Base-by-base conservation (phyloP, 2,113 vertebrate genomes). In the Tragelaphus strepsiceros region DNA sequence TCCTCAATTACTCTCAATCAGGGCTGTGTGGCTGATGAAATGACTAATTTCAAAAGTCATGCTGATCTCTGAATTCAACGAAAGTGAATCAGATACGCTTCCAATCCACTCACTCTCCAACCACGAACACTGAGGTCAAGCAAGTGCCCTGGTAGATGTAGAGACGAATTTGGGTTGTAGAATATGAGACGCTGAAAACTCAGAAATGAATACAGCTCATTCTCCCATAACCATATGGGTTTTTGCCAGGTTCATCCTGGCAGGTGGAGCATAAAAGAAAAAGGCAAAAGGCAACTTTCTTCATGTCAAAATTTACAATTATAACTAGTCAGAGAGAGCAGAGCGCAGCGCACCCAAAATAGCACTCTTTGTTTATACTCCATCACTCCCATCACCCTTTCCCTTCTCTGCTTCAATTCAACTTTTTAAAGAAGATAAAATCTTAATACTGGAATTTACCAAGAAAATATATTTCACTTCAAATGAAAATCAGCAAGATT, bases 271-370 rank as follows among this genome's bases (percentile, higher is more conserved):
- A 2, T 39, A 67, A 53, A 77, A 92, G 26, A 62, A 58, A 85
- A 30, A 22, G 35, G 30, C 56, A 96, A 97, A 88, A 12, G 62
- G 5, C 43, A 94, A 15, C 5, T 92, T 77, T 13, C 51, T 91
- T 97, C 82, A 90, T 87, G 90, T 96, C 90, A 97, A 53, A 91
- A 74, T 87, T 26, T 62, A 78, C 26, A 39, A 90, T 35, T 83
- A 56, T 82, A 74, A 64, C 77, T 82, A 97, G 53, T 92, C 93
- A 95, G 43, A 61, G 80, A 96, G 53, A 97, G 6, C 28, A 88
- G 51, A 6, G 28, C 30, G 94, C 88, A 24, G 21, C 56, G 13
- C 59, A 64, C 67, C 96, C 7, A 56, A 97, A 97, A 62, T 39
- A 62, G 8, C 13, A 10, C 30, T 93, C 43, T 56, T 14, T 87